Base-by-base conservation (phyloP, 2,113 vertebrate genomes). In the Centropus bengalensis region DNA sequence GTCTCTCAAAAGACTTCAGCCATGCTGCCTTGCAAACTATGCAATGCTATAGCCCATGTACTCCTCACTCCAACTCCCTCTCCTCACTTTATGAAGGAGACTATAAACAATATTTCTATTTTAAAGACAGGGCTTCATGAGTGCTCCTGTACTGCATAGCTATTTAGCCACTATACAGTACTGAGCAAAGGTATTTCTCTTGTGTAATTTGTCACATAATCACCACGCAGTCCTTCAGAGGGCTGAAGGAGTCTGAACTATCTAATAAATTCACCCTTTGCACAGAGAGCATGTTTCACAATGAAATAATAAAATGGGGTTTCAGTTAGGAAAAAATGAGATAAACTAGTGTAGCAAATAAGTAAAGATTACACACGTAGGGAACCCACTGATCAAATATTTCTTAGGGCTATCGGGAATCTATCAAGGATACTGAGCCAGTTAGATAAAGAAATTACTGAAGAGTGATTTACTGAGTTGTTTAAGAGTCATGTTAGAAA, bases 401-500 rank as follows among this genome's bases (percentile, higher is more conserved):
- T 97, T 97, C 96, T 97, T 96, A 96, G 88, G 96, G 95, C 96
- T 96, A 96, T 94, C 60, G 0, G 85, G 86, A 85, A 93, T 93
- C 91, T 95, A 95, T 96, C 95, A 96, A 92, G 93, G 40, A 96
- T 93, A 93, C 90, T 93, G 95, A 96, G 90, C 69, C 92, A 89
- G 93, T 95, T 87, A 95, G 95, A 97, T 96, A 96, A 96, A 96
- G 92, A 96, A 96, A 97, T 96, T 96, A 96, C 95, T 93, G 93
- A 92, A 73, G 83, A 96, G 93, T 96, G 94, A 96, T 97, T 97
- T 96, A 97, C 90, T 84, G 82, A 93, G 92, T 97, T 96, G 88
- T 91, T 97, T 94, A 95, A 96, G 90, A 94, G 83, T 94, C 92
- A 79, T 92, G 92, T 93, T 93, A 91, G 88, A 96, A 95, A 93